Evolutionary conservation across 2,113 vertebrate genomes (phyloP).

Genomic region (Mormyrus lacerda): DNA sequence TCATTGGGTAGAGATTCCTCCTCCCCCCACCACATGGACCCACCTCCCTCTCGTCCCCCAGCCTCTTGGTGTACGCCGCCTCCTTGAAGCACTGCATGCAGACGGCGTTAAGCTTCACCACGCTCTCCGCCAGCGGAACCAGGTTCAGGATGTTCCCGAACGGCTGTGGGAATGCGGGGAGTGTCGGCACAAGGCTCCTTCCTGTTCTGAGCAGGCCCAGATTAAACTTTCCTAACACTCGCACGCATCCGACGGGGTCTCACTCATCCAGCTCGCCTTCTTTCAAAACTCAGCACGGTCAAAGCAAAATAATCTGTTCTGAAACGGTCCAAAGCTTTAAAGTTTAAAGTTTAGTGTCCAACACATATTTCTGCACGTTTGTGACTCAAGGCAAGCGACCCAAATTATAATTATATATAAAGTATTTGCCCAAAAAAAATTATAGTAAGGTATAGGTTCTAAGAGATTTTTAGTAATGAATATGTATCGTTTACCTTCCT

Average conservation of each 20-base stretch:
- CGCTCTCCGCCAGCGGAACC: constrained; percentile 84
- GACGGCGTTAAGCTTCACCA: constrained; percentile 91
- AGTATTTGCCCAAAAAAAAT: not conserved
- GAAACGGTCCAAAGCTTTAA: not conserved
- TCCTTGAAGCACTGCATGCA: constrained; percentile 93
- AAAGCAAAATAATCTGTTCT: not conserved
- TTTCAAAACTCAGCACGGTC: not conserved
- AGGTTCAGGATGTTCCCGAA: constrained; percentile 90
- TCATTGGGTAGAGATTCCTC: not conserved
- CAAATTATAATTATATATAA: not conserved
- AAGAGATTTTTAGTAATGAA: not conserved
- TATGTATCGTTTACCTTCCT: constrained; percentile 69
- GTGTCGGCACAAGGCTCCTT: not conserved
- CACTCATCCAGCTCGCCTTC: not conserved
- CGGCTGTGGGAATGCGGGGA: constrained; percentile 48
- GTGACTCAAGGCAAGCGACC: not conserved
- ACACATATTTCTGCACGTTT: not conserved
- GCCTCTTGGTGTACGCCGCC: constrained; percentile 88
- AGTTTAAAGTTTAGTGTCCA: not conserved
- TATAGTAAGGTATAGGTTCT: not conserved
- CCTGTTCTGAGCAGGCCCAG: not conserved
- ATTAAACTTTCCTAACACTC: not conserved
- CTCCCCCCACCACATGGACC: constrained; percentile 16
- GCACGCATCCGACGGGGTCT: not conserved
- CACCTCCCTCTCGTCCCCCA: constrained; percentile 85